phyloP scores from a whole-genome alignment of 2,888 invertebrate species.

The Pandemis heparana region DNA sequence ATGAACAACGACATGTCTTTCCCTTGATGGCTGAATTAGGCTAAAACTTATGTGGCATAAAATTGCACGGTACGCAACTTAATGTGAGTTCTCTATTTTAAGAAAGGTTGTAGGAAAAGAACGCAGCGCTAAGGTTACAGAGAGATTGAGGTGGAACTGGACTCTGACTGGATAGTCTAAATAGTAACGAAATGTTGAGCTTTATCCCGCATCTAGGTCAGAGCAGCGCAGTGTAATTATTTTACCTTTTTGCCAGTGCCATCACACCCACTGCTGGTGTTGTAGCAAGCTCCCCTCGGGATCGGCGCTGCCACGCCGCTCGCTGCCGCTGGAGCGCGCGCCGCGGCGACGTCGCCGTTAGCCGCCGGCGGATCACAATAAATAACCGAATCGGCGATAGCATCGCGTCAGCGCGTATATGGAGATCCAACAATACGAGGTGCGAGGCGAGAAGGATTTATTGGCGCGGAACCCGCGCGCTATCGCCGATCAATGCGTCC shows the following conservation, averaged over 20 bases:
- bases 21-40: not conserved
- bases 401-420: constrained; percentile 41
- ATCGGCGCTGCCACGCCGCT: not conserved
- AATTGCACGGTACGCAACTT: too few species aligned
- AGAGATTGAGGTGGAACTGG: too few species aligned
- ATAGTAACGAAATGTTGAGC: too few species aligned
- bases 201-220: too few species aligned
- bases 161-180: too few species aligned
- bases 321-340: not conserved
- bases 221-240: too few species aligned
- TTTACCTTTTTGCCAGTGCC: too few species aligned
- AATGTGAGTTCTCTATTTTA: too few species aligned
- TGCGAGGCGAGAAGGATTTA: constrained; percentile 43
- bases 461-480: constrained; percentile 23
- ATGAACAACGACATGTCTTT: not conserved
- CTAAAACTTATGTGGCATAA: too few species aligned
- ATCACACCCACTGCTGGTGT: not conserved
- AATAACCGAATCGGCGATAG: constrained; percentile 34
- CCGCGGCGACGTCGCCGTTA: not conserved
- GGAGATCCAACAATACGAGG: constrained; percentile 45
- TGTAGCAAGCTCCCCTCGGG: not conserved
- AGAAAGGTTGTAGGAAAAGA: too few species aligned
- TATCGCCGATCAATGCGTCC: constrained; percentile 45
- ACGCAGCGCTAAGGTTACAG: too few species aligned
- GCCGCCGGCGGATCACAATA: constrained; percentile 20